A percentile compares a stretch with the other conserved stretches of the same genome.
These are phyloP conservation scores for Alligator sinensis DNA, from an alignment of 2,113 vertebrate genomes.

Conservation along the genomic window DNA sequence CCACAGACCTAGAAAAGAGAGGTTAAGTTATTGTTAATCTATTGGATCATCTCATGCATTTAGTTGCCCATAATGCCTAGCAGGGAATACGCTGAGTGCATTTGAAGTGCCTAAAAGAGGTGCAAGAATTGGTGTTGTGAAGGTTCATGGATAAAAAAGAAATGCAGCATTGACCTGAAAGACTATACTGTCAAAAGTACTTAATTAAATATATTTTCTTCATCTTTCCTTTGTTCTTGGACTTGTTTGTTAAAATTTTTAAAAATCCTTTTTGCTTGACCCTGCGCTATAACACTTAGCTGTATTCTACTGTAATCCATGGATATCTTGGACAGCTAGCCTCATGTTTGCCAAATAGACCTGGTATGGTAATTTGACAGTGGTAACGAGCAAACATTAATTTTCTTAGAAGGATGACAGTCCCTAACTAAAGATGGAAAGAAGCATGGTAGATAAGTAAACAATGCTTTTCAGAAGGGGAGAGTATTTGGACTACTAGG, in stretches of 20 bases:
- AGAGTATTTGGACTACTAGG: neutral
- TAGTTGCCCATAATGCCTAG: neutral
- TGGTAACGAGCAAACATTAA: neutral
- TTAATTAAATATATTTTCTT: neutral
- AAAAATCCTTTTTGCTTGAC: neutral
- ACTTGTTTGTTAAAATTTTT: neutral
- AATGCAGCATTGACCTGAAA: neutral
- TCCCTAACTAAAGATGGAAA: neutral
- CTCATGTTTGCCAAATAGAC: neutral
- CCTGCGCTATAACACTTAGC: neutral
- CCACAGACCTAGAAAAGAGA: neutral
- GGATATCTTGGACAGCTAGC: neutral
- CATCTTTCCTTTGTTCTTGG: neutral
- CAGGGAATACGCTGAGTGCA: neutral
- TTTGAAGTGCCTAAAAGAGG: neutral
- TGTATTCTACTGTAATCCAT: neutral
- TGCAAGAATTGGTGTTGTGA: neutral
- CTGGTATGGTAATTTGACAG: neutral
- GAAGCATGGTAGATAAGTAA: neutral
- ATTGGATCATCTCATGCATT: neutral
- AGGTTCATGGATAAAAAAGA: neutral
- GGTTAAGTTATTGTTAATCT: neutral
- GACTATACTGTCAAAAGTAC: neutral
- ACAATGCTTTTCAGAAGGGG: neutral
- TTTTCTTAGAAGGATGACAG: neutral